Evolutionary conservation across 2,888 invertebrate genomes (phyloP), one percentile per base, ranked within the genome.

Genomic region (Amphipoea lucens): DNA sequence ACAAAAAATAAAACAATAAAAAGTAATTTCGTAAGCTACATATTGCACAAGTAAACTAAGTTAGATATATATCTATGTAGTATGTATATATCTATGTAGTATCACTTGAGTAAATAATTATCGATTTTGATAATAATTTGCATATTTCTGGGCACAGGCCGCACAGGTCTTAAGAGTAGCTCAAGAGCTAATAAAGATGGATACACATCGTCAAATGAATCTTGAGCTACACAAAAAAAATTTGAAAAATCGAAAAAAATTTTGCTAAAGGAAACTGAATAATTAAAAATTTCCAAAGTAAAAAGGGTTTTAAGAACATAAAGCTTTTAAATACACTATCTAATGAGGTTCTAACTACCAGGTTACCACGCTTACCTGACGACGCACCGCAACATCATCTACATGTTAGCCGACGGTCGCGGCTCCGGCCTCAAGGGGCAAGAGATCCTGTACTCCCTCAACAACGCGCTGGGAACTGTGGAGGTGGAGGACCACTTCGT

Each of bases 401-500:
- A 98, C 93, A 98, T 98, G 81, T 93, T 97, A 81, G 98, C 99
- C 57, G 99, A 99, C 96, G 98, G 98, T 0, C 97, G 99, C 79
- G 99, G 99, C n/a, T 98, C 98, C 1, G 98, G 98, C 0, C 97
- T 98, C 79, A 98, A 98, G 90, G 99, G 99, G 0, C 98, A 98
- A 89, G 97, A 98, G 45, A 97, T 98, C 87, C 96, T 98, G 78
- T 98, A 98, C 92, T 97, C 98, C 23, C 96, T 99, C 48, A 99
- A 99, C 95, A 98, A 98, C 89, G 97, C 97, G 23, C 96, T 99
- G 70, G 99, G 99, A 1, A 98, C 98, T 3, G 98, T 98, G 3
- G 99, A 99, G 95, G 97, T 99, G 48, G 98, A 98, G 89, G 99
- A 99, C 96, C 99, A 99, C 93, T 97, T 98, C 65, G 96, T 96